Evolutionary conservation across 2,888 invertebrate species (phyloP).

Genomic region (Cetonia aurata): DNA sequence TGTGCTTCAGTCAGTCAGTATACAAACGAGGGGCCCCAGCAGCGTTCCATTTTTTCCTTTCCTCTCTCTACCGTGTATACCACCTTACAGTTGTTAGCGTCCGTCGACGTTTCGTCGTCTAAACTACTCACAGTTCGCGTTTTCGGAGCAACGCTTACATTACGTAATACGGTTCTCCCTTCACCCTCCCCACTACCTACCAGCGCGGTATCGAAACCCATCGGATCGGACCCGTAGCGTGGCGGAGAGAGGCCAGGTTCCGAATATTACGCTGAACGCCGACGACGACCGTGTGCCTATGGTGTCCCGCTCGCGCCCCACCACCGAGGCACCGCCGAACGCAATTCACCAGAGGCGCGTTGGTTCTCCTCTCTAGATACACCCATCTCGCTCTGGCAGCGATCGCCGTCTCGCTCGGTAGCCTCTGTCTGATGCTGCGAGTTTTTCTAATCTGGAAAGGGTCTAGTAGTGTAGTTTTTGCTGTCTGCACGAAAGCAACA

Average conservation of each 20-base stretch:
- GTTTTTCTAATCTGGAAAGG: slow-evolving; percentile 65
- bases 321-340: slow-evolving; percentile 47
- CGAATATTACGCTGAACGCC: slow-evolving; percentile 53
- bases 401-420: neutral
- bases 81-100: too few relatives aligned
- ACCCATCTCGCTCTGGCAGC: neutral
- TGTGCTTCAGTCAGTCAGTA: too few relatives aligned
- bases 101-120: too few relatives aligned
- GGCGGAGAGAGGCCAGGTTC: slow-evolving; percentile 49
- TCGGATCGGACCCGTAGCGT: neutral
- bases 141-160: slow-evolving; percentile 55
- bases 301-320: neutral
- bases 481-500: slow-evolving; percentile 51
- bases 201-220: too few relatives aligned
- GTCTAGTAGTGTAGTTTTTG: slow-evolving; percentile 65
- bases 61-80: too few relatives aligned
- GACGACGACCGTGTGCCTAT: neutral
- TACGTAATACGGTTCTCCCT: slow-evolving; percentile 56
- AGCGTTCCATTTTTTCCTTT: too few relatives aligned
- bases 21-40: too few relatives aligned
- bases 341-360: slow-evolving; percentile 45
- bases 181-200: slow-evolving; percentile 12
- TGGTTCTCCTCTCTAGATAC: neutral
- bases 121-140: too few relatives aligned
- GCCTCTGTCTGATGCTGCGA: slow-evolving; percentile 44